phyloP scores from a whole-genome alignment of 2,888 invertebrate genomes.

The Petrolisthes cinctipes region DNA sequence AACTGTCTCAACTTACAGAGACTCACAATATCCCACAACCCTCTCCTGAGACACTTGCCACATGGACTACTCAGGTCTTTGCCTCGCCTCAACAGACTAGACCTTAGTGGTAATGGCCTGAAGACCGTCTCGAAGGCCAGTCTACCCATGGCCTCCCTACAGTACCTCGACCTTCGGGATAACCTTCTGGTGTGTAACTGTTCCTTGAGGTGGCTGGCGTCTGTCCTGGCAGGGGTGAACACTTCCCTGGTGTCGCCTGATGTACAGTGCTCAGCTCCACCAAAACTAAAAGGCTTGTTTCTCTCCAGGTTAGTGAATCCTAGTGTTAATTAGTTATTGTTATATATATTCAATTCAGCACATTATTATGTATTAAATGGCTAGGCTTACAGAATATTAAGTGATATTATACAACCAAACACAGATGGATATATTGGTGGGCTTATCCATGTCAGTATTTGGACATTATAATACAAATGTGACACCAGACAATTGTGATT shows the following conservation, averaged over 20 bases:
- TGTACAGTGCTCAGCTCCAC: constrained; percentile 51
- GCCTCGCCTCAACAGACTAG: constrained; percentile 44
- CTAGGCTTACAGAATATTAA: too few relatives aligned
- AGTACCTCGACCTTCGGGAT: constrained; percentile 54
- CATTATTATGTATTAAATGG: too few relatives aligned
- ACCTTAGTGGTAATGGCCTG: constrained; percentile 55
- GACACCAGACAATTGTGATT: too few relatives aligned
- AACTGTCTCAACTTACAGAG: constrained; percentile 47
- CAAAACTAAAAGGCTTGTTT: constrained; percentile 54
- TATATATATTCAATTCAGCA: not conserved
- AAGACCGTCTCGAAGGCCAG: constrained; percentile 42
- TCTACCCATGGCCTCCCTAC: constrained; percentile 52
- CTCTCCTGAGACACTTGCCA: constrained; percentile 47
- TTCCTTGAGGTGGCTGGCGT: constrained; percentile 57
- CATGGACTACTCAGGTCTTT: constrained; percentile 47
- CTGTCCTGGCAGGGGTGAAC: constrained; percentile 32
- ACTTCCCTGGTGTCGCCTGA: constrained; percentile 55
- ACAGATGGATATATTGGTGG: too few relatives aligned
- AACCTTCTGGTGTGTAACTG: constrained; percentile 63
- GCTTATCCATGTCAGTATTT: too few relatives aligned
- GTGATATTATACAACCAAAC: too few relatives aligned
- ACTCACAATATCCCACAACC: constrained; percentile 56
- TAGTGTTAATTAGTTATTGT: not conserved
- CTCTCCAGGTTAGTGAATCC: constrained; percentile 41
- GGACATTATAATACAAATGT: too few relatives aligned